phyloP scores from a whole-genome alignment of 2,113 vertebrate genomes.

The Osmerus eperlanus region DNA sequence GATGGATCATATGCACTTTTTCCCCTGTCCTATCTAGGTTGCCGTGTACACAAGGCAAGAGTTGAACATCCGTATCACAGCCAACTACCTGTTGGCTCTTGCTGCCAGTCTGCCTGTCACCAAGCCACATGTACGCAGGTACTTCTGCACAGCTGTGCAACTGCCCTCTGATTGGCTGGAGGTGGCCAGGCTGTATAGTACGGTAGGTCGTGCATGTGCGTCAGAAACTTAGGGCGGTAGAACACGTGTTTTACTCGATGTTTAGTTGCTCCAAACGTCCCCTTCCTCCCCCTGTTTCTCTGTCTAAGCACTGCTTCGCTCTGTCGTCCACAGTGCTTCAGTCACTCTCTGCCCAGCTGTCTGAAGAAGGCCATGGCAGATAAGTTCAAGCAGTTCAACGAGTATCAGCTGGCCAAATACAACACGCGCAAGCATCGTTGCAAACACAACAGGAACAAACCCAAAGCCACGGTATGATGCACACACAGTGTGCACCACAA shows the following conservation, averaged over 20 bases:
- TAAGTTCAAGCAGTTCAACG: constrained; percentile 84
- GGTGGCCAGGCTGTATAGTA: constrained; percentile 73
- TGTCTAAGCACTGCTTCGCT: not conserved
- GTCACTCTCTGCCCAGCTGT: constrained; percentile 74
- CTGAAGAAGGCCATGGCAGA: constrained; percentile 79
- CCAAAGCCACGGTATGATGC: constrained; percentile 50
- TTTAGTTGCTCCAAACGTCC: too few relatives aligned
- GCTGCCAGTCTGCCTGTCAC: constrained; percentile 71
- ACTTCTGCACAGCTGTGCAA: constrained; percentile 78
- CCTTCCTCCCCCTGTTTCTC: too few relatives aligned
- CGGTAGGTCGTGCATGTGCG: constrained; percentile 41
- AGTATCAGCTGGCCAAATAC: constrained; percentile 90
- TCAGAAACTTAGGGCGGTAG: too few relatives aligned
- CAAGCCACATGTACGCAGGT: constrained; percentile 78
- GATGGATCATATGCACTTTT: not conserved
- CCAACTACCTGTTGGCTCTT: constrained; percentile 82
- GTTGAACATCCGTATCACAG: constrained; percentile 81
- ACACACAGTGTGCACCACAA: not conserved
- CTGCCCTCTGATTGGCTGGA: constrained; percentile 90
- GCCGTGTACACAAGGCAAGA: constrained; percentile 84
- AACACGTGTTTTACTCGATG: too few relatives aligned
- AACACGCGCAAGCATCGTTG: constrained; percentile 81
- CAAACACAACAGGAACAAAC: constrained; percentile 62
- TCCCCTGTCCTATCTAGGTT: constrained; percentile 63
- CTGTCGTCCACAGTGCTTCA: constrained; percentile 64